Base-by-base conservation (phyloP, 2,888 invertebrate species). In the Periphyllus acericola region DNA sequence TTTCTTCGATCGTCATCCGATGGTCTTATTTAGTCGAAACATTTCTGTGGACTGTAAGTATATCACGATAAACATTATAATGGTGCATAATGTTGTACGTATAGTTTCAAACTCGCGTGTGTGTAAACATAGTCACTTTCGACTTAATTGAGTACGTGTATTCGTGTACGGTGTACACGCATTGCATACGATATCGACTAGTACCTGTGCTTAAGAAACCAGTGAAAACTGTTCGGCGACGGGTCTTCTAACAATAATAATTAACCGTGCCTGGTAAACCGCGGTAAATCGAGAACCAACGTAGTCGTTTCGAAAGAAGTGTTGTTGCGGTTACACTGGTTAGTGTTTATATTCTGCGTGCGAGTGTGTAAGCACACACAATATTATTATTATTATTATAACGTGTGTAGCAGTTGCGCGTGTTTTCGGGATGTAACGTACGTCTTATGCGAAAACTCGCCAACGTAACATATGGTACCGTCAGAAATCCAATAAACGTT, bases 171-270 rank as follows among this genome's bases (percentile, higher is more conserved):
- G 1, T 4, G 17, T 52, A 52, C 9, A 11, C 8, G 0, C 25
- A 60, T 1, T 6, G 25, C 60, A 60, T 6, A 60, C 14, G 21
- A 25, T 25, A 60, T 46, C 1, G 14, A 1, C 46, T 46, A 3
- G 21, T 25, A 60, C 25, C 25, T 25, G 25, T 60, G 21, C 60
- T 21, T 60, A 60, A 25, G 60, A 66, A 83, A 40, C 11, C 66
- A 46, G 83, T 66, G 75, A 83, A 83, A 83, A 83, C 21, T 29
- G 74, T 83, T 83, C 75, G 75, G 75, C 83, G 36, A 75, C 36
- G 29, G n/a, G 60, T 72, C 11, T 52, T 72, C 52, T 34, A n/a
- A 72, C n/a, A 72, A 46, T 52, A 68, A 68, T 68, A 68, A 68
- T 68, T 68, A 29, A 68, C 29, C 68, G 25, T 8, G 68, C 0